A percentile compares a stretch with the other conserved stretches of the same genome.
Evolutionary conservation across 1,140 invertebrate species (phyloP).

Genomic region (Anastrepha ludens): DNA sequence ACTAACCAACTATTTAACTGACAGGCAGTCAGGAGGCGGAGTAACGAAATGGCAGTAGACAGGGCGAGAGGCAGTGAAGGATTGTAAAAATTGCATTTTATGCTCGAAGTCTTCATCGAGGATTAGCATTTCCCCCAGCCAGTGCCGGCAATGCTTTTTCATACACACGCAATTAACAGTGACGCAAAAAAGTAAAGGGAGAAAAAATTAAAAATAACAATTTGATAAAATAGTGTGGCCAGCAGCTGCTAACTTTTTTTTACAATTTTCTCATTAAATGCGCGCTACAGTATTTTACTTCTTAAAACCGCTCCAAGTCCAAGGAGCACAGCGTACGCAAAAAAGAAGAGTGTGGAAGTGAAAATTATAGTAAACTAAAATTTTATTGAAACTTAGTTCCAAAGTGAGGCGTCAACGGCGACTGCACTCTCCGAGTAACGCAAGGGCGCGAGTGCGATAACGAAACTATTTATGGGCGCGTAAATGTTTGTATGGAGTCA

Average conservation of each 20-base stretch:
- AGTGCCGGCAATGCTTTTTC: not conserved
- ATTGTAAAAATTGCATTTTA: conserved; percentile 45
- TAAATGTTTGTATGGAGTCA: no score
- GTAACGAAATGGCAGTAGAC: not conserved
- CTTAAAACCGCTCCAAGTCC: not conserved
- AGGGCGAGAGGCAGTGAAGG: no score
- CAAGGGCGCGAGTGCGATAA: not conserved
- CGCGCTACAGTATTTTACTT: not conserved
- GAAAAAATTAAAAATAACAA: conserved; percentile 21
- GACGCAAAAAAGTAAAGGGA: not conserved
- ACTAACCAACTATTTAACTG: conserved; percentile 49
- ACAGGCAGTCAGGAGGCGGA: not conserved
- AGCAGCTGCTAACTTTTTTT: conserved; percentile 31
- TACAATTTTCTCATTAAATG: not conserved
- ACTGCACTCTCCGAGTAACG: no score
- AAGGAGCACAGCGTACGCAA: no score
- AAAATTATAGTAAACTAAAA: not conserved
- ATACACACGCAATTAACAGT: not conserved
- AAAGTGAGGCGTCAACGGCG: not conserved
- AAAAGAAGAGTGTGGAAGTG: no score
- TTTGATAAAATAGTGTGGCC: conserved; percentile 34
- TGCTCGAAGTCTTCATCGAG: not conserved
- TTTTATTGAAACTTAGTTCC: not conserved
- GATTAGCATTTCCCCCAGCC: not conserved
- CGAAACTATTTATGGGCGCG: not conserved